Base-by-base conservation (phyloP, 2,113 vertebrate genomes). In the Bambusicola thoracicus region DNA sequence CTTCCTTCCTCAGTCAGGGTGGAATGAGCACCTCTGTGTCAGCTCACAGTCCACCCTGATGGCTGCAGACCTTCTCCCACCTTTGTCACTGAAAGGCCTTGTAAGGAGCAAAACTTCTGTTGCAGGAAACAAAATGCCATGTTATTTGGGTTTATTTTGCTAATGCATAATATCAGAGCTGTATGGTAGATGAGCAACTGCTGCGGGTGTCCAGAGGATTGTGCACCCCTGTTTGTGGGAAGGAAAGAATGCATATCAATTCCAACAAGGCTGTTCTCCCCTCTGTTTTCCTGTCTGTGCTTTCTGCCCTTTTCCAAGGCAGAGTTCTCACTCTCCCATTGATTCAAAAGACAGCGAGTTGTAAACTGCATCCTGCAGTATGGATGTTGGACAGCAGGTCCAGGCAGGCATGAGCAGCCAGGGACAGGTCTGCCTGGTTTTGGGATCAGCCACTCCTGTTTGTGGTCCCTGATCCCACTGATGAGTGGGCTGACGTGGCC, bases 181-280 rank as follows among this genome's bases (percentile, higher is more conserved):
- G 32, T 29, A 9, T 0, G 1, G 49, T 53, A 44, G 40, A 13
- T 9, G 32, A 44, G 32, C 11, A 13, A 22, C 53, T 43, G 51
- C 55, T 7, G 18, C 0, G 0, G 3, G 2, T 22, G 15, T 53
- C 46, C 58, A 4, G 48, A 59, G 63, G 13, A 40, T 18, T 7
- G 0, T 4, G 1, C 44, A 4, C 0, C 55, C 11, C n/a, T 19
- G 29, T 62, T 77, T 53, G 72, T 55, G 51, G 5, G n/a, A 8
- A 8, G 19, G 44, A 55, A 70, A 62, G 13, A 67, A 66, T 5
- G 10, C 46, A 55, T 62, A 67, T 7, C 24, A 46, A 49, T 46
- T 44, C 19, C 1, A 2, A 27, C 13, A n/a, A 53, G 24, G 21
- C 66, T 9, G 1, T 63, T 70, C 51, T 61, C 25, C 11, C 29